Percentiles rank a stretch among this genome's conserved stretches.
phyloP scores from a whole-genome alignment of 1,140 invertebrate species.

The Pogonomyrmex barbatus region DNA sequence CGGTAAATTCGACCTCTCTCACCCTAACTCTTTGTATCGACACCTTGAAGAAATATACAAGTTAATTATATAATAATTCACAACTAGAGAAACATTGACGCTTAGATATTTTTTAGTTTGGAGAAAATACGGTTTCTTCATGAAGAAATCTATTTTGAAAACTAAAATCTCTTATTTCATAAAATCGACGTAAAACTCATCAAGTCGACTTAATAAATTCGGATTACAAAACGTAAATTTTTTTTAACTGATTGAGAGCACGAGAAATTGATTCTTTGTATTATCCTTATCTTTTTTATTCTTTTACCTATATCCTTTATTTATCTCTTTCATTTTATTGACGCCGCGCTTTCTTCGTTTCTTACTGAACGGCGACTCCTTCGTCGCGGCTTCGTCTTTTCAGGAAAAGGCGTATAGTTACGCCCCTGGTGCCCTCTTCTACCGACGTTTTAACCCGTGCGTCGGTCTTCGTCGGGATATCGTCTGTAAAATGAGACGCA shows the following conservation, averaged over 20 bases:
- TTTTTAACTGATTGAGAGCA: background rate
- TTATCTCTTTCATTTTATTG: background rate
- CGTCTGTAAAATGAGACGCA: constrained; percentile 82
- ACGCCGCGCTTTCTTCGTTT: background rate
- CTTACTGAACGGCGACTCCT: background rate
- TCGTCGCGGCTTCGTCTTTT: constrained; percentile 38
- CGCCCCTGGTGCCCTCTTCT: constrained; percentile 61
- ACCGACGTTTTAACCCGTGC: constrained; percentile 70
- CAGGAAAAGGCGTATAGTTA: constrained; percentile 56
- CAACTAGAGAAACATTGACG: background rate
- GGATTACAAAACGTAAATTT: background rate
- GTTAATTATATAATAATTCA: background rate
- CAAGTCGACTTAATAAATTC: too few relatives aligned
- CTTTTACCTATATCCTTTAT: background rate
- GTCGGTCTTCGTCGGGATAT: constrained; percentile 78
- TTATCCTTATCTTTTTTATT: background rate
- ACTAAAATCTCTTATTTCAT: background rate
- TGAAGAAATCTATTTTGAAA: background rate
- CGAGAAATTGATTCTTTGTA: background rate
- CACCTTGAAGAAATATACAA: background rate
- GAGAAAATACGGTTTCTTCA: background rate
- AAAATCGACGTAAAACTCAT: background rate
- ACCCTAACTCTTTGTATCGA: background rate
- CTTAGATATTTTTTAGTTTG: background rate
- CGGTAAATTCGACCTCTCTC: constrained; percentile 5